These are phyloP conservation scores for Myrmophylax atrothorax DNA, from an alignment of 2,113 vertebrate genomes.

Conservation along the genomic window DNA sequence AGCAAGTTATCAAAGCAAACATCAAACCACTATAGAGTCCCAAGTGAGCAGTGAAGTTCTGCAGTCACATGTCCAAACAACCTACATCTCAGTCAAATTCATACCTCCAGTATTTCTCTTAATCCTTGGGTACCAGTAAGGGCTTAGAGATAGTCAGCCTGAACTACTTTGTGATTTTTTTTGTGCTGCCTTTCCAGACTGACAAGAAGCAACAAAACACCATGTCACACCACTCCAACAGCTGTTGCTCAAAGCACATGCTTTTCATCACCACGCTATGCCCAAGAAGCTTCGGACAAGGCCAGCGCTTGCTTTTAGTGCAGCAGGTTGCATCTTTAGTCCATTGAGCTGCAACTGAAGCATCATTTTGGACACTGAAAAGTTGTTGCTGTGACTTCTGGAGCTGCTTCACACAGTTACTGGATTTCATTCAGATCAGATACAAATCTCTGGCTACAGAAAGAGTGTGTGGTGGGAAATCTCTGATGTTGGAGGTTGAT, in stretches of 20 bases:
- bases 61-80: background rate
- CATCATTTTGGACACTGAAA: background rate
- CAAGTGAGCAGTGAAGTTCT: background rate
- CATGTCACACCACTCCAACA: background rate
- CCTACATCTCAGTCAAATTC: background rate
- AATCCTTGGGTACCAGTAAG: background rate
- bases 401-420: background rate
- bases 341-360: background rate
- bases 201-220: background rate
- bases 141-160: background rate
- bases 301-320: background rate
- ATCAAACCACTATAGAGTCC: background rate
- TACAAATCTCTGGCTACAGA: background rate
- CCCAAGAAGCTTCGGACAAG: background rate
- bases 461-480: accelerated
- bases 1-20: background rate
- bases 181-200: background rate
- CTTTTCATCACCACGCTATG: background rate
- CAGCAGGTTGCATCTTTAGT: background rate
- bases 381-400: background rate
- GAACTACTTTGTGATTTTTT: background rate
- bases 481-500: background rate
- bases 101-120: background rate
- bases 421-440: background rate
- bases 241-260: accelerated